Conservation (phyloP, 1,140 invertebrate species). For the Kradibia gibbosae region DNA sequence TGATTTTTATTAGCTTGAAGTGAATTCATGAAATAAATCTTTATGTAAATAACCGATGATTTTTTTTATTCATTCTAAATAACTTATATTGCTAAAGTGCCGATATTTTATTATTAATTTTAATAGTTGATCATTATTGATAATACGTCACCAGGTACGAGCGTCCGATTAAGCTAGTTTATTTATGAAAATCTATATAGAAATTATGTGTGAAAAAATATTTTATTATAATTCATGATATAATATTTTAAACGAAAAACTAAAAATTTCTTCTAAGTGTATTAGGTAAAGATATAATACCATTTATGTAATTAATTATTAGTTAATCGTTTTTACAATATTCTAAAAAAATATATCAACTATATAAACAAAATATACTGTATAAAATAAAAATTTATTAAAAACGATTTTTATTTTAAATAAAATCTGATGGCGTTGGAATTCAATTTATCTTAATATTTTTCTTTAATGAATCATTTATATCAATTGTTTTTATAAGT, state of each 20-base stretch:
- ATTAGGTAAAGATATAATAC: no score
- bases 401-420: not conserved
- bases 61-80: not conserved
- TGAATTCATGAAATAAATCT: not conserved
- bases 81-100: not conserved
- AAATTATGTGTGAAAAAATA: not conserved
- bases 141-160: not conserved
- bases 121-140: not conserved
- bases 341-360: not conserved
- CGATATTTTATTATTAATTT: slow-evolving; percentile 7
- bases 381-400: not conserved
- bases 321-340: not conserved
- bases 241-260: not conserved
- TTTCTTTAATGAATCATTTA: not conserved
- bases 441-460: not conserved
- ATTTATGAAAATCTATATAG: no score
- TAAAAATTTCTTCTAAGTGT: not conserved
- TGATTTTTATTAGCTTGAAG: not conserved
- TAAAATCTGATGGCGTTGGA: not conserved
- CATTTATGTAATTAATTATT: not conserved
- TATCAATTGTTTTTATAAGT: not conserved
- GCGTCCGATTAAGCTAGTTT: not conserved
- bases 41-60: not conserved
- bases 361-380: not conserved
- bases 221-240: not conserved